Evolutionary conservation across 2,113 vertebrate genomes (phyloP), one percentile per base, ranked within the genome.

Genomic region (Chelonoidis abingdonii): DNA sequence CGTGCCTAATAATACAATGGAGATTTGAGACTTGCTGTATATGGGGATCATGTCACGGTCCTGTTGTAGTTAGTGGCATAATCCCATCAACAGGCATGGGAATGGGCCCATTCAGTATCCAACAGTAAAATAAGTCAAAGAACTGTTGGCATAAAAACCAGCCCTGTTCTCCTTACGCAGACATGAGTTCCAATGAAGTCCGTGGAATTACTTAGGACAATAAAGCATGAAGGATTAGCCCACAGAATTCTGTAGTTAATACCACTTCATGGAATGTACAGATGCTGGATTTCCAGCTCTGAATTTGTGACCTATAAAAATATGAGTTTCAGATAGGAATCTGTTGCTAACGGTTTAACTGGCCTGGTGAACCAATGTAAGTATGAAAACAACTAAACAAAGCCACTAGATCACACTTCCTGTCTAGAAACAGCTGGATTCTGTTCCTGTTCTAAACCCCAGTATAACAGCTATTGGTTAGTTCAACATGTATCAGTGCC

Each of bases 121-220:
- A 93, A 59, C 56, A 94, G 82, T 59, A 95, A 93, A 89, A 82
- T 29, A 95, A 56, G 69, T 85, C 92, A 95, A 87, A 38, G 93
- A 95, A 95, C 11, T 56, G 84, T 89, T 94, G 89, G 83, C 93
- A 93, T 88, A 92, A 90, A 62, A 92, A 89, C 57, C 12, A 89
- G 69, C 79, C 41, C 90, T 54, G 80, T 91, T 96, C 92, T 92
- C 95, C 88, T 95, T 86, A 88, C 88, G 83, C 89, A 89, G 94
- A 53, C 86, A 83, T 82, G 83, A 94, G 79, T 92, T 96, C 93
- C 93, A 97, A 87, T 88, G 91, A 96, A 95, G 90, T 78, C 83
- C 89, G 92, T 92, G 96, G 95, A 93, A 93, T 47, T 96, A 92
- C 94, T 95, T 90, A 91, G 83, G 90, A 87, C 89, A 96, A 93